Evolutionary conservation across 2,113 vertebrate genomes (phyloP).

Genomic region (crab-eating macaque (Macaca fascicularis)): T2T-MFA8v1.1 NC_088385.1:128361001-128361500

Average conservation of each 20-base stretch:
- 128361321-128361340: not conserved
- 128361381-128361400: not conserved
- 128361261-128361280: constrained; percentile 33
- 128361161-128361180: not conserved
- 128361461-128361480: not conserved
- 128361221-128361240: constrained; percentile 45
- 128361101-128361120: rapidly evolving
- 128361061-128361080: not conserved
- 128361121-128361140: constrained; percentile 56
- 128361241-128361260: not conserved
- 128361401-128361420: not conserved
- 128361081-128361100: rapidly evolving
- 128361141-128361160: not conserved
- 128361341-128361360: constrained; percentile 7
- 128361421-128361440: not conserved
- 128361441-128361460: not conserved
- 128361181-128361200: not conserved
- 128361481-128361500: not conserved
- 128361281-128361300: constrained; percentile 20
- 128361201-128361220: constrained; percentile 62
- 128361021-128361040: not conserved
- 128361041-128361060: not conserved
- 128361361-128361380: not conserved
- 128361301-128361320: not conserved
- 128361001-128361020: not conserved